Base-by-base conservation (phyloP, 2,888 invertebrate genomes). In the Protodeltote pygarga region DNA sequence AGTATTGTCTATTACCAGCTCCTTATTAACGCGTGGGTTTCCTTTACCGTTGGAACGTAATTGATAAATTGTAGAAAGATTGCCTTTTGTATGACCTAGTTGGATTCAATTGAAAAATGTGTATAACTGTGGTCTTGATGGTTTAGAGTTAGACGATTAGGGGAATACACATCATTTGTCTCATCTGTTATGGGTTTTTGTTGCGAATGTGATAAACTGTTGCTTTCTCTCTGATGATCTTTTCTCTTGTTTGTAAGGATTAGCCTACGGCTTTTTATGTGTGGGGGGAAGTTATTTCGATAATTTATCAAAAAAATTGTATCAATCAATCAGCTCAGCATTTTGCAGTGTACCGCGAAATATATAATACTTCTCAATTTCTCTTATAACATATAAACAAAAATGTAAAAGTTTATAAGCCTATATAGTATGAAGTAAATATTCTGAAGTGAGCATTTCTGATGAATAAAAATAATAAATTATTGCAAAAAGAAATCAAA, bases 61-160 rank as follows among this genome's bases (percentile, higher is more conserved):
- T 65, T 57, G 66, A 62, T 52, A 53, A 66, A 64, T 62, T 58
- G 53, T 35, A 16, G 41, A 53, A 31, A 66, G 49, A 47, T 41
- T 44, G 51, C 35, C 13, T 52, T 45, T 52, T 40, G 34, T 34
- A 57, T 25, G 46, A 16, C 45, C 37, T 23, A 25, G 20, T 49
- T 61, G 23, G 29, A 21, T 32, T 54, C 32, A 54, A 55, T 61
- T 46, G 34, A 41, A 48, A 50, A 42, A 53, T 49, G 20, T 23
- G 6, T 31, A 17, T 24, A 46, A 52, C 44, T 51, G 16, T 41
- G 35, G 39, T 39, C 48, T 49, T 45, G 45, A 52, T 50, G 21
- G 57, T 31, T 51, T 17, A 11, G 17, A 28, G 31, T 51, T 17
- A 11, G 17, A 28, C 49, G 49, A 68, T 64, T 64, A 58, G 17